Conservation (phyloP, 2,113 vertebrate genomes). For the Camelus dromedarius region DNA sequence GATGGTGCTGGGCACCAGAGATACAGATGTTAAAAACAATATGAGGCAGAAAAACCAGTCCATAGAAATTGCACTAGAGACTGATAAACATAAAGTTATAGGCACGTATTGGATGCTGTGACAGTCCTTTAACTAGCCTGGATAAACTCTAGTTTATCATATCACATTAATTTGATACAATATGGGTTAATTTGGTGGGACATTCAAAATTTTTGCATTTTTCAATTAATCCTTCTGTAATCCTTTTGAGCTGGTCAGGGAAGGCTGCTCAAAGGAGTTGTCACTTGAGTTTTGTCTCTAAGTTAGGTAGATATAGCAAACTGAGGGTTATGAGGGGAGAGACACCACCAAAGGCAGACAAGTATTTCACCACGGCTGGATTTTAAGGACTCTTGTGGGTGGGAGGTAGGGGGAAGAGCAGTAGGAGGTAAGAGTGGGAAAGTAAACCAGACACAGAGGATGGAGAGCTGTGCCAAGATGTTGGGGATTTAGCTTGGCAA, state of each 20-base stretch:
- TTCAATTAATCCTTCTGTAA: conserved; percentile 20
- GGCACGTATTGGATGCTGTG: neutral
- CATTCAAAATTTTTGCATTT: conserved; percentile 10
- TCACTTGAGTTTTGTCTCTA: neutral
- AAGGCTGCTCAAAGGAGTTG: neutral
- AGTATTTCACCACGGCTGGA: neutral
- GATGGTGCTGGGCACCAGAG: neutral
- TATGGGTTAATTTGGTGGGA: neutral
- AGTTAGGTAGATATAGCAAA: neutral
- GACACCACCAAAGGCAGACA: neutral
- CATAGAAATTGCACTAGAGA: neutral
- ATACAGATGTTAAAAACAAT: conserved; percentile 7
- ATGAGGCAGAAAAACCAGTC: neutral
- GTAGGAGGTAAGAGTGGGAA: neutral
- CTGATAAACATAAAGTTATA: neutral
- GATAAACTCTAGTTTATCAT: neutral
- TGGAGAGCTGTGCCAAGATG: neutral
- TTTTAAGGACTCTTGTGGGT: neutral
- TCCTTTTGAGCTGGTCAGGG: neutral
- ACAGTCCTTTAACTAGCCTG: neutral
- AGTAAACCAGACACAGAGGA: neutral
- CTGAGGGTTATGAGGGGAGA: neutral
- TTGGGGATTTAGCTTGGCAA: neutral
- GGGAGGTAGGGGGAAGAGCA: rapidly evolving
- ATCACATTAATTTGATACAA: neutral